Evolutionary conservation across 2,888 invertebrate genomes (phyloP).

Genomic region (Caradrina clavipalpis): DNA sequence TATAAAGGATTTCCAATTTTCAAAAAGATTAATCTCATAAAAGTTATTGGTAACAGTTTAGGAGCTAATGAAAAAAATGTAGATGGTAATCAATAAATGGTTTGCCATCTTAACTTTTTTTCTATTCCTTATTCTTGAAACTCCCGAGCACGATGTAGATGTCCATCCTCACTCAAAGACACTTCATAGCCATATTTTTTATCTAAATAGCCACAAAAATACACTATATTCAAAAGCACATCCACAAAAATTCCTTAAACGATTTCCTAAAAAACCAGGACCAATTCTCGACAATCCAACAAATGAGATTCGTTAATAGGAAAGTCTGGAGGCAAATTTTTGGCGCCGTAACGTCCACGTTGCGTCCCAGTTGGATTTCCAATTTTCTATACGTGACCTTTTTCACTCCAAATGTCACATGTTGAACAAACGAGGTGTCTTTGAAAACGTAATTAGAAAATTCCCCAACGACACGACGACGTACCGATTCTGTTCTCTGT

Average conservation of each 20-base stretch:
- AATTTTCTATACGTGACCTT: constrained; percentile 90
- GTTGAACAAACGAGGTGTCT: constrained; percentile 89
- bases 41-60: no score
- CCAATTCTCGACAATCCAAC: constrained; percentile 61
- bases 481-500: constrained; percentile 76
- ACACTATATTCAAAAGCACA: constrained; percentile 8
- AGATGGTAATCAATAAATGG: no score
- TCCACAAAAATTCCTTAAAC: neutral
- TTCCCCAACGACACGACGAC: constrained; percentile 88
- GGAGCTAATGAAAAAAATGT: no score
- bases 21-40: no score
- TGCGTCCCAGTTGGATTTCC: constrained; percentile 73
- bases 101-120: no score
- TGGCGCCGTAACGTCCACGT: constrained; percentile 55
- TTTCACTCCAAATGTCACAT: constrained; percentile 88
- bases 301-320: constrained; percentile 84
- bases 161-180: no score
- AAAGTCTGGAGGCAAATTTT: constrained; percentile 82
- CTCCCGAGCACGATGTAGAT: no score
- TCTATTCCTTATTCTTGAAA: no score
- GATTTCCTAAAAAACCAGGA: constrained; percentile 28
- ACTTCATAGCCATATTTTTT: no score
- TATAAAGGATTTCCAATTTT: no score
- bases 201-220: neutral
- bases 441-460: constrained; percentile 91